phyloP scores from a whole-genome alignment of 2,113 vertebrate species.

The Lucifuga dentata region DNA sequence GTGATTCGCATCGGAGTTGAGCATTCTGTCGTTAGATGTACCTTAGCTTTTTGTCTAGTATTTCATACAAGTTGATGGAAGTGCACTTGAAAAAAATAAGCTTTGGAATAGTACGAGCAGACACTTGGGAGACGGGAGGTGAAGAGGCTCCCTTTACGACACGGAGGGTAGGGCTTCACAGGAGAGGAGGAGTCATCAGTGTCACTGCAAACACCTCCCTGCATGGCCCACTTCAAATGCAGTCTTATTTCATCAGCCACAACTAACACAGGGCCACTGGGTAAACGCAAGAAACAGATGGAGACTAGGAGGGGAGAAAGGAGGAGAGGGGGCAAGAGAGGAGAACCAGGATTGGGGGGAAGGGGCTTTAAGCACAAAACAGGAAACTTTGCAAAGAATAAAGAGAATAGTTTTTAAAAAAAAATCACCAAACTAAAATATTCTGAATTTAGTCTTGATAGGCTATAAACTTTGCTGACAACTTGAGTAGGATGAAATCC shows the following conservation, averaged over 20 bases:
- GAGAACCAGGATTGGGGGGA: conserved; percentile 28
- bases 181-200: conserved; percentile 51
- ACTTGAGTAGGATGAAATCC: background rate
- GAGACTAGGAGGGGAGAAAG: conserved; percentile 48
- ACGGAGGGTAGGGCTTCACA: conserved; percentile 44
- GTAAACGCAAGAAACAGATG: conserved; percentile 78
- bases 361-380: conserved; percentile 21
- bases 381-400: conserved; percentile 16
- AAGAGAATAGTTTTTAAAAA: conserved; percentile 10
- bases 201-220: conserved; percentile 71
- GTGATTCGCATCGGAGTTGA: conserved; percentile 48
- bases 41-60: conserved; percentile 52
- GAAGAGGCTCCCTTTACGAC: conserved; percentile 11
- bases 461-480: background rate
- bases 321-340: conserved; percentile 19
- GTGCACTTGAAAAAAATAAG: conserved; percentile 16
- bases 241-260: conserved; percentile 70
- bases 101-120: conserved; percentile 34
- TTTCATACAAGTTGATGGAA: conserved; percentile 32
- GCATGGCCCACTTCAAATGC: conserved; percentile 66
- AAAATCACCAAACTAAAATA: conserved; percentile 17
- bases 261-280: conserved; percentile 65
- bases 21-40: conserved; percentile 56
- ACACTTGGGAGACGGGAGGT: conserved; percentile 29
- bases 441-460: conserved; percentile 14